Conservation (phyloP, 2,113 vertebrate species). For the Lanius ludovicianus region DNA sequence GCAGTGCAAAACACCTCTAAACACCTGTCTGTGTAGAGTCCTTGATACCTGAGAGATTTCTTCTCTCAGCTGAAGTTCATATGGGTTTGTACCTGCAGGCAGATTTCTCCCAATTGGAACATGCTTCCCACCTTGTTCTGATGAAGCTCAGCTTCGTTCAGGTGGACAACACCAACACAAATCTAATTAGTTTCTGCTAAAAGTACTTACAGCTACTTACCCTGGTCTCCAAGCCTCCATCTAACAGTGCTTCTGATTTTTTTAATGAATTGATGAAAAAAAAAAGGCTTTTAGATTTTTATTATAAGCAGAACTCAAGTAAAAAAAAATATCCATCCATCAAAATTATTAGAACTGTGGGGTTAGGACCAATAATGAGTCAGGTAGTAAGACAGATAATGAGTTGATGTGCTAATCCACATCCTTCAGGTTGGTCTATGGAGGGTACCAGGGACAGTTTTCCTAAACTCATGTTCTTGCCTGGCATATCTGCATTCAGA, state of each 20-base stretch:
- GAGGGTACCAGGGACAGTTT: neutral
- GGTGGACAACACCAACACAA: neutral
- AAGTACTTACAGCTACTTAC: neutral
- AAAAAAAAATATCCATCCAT: neutral
- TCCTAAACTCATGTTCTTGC: neutral
- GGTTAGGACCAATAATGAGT: neutral
- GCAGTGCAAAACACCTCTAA: neutral
- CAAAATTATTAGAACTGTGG: neutral
- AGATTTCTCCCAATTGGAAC: neutral
- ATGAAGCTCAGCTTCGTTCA: neutral
- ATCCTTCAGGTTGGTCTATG: neutral
- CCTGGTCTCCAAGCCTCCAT: neutral
- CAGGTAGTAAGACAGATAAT: neutral
- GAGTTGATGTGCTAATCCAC: neutral
- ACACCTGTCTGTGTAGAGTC: neutral
- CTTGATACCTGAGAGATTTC: neutral
- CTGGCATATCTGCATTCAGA: neutral
- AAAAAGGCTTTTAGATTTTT: neutral
- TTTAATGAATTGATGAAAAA: neutral
- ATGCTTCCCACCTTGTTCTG: neutral
- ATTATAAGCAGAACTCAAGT: neutral
- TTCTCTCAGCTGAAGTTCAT: neutral
- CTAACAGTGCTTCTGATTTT: neutral
- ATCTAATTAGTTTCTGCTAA: constrained; percentile 21
- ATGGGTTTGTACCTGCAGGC: neutral